Evolutionary conservation across 1,140 invertebrate species (phyloP), one percentile per base, ranked within the genome.

Genomic region (Mizuhopecten yessoensis): DNA sequence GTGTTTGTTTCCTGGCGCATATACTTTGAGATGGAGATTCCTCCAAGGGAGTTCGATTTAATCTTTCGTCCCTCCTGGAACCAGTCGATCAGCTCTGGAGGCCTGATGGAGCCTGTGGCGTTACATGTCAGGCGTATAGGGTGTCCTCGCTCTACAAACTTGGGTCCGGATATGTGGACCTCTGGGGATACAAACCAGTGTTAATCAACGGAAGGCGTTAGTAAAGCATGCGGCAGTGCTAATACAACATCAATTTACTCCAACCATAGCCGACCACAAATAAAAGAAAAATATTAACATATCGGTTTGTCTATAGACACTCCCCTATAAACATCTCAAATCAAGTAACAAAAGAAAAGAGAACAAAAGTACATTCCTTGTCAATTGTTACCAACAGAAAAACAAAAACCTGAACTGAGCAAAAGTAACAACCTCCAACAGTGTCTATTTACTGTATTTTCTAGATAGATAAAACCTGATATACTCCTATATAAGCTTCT

Each of bases 81-180:
- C 95, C 95, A 95, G 45, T 94, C 93, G 13, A 95, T 92, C 88
- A 94, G 92, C 11, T 93, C 93, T 0, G 95, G 95, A 2, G 94
- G 90, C 23, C 93, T 93, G 5, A 89, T 87, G 20, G 93, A 91
- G 0, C 95, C 95, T 0, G 94, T 94, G 0, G 94, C 94, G 90
- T 95, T 95, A 90, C 95, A 95, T 33, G 93, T 88, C 29, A 95
- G 90, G 33, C 94, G 91, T 0, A 95, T 92, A 36, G 92, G 86
- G 20, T 93, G 92, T 17, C 95, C 95, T 9, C 90, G 90, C 88
- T 95, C 95, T 42, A 95, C 93, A 75, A 92, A 95, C 49, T 95
- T 92, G 10, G 92, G 92, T 15, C 95, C 95, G 23, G 90, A 89
- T 34, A 95, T 92, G 36, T 90, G 89, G n/a, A 95, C 93, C 86